Evolutionary conservation across 2,888 invertebrate genomes (phyloP), one percentile per base, ranked within the genome.

Genomic region (Erebia ligea): DNA sequence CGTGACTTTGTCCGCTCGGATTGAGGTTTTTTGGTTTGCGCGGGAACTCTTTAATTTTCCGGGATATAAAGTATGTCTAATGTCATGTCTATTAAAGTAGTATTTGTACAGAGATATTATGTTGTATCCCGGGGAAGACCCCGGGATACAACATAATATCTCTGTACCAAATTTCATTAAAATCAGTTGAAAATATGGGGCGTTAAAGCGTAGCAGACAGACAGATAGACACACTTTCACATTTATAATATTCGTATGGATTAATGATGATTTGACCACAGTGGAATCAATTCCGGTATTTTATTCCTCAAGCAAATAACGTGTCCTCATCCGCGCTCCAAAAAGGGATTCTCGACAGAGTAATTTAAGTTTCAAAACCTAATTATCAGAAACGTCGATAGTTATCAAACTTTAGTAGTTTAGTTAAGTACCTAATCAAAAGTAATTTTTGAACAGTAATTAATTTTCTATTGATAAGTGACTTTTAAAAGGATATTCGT

Each of bases 321-420:
- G 0, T 11, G n/a, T 50, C n/a, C 1, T 48, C n/a, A 15, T 0
- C 6, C 6, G 13, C 15, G 9, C 15, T 19, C 8, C 54, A 19
- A 19, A 52, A 10, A 54, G 54, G 2, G 17, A 6, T 54, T 1
- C 2, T 10, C 17, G 10, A 54, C 1, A 15, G 19, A 54, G 54
- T 54, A 17, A 19, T 54, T 19, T 19, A 54, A 54, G 19, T 54
- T 54, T 54, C 52, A 52, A n/a, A 52, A 52, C 52, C 15, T 52
- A 52, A 17, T 52, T 54, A 54, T 54, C 54, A 54, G 54, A 54
- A 54, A 19, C 54, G 8, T 17, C 54, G 54, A 54, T 54, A 54
- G 11, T 54, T 19, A 54, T 8, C 9, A 17, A 54, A 54, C 50
- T 54, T 54, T 54, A 19, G 54, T 19, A 17, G 54, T 54, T 54